Conservation (phyloP, 1,140 invertebrate species). For the Leptonema lineaticorne region DNA sequence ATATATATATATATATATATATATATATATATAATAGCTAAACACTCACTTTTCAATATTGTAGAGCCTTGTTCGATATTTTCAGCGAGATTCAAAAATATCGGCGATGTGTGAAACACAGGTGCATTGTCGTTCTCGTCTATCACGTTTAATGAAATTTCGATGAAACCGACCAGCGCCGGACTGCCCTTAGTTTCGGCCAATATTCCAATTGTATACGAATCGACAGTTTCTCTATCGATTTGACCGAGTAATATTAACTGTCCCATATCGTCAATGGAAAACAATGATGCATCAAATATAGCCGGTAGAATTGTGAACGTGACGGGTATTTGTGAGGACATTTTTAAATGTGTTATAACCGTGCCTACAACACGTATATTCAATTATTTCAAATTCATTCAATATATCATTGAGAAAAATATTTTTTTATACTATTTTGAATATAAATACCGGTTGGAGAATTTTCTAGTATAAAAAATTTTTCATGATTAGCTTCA, state of each 20-base stretch:
- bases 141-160: conserved; percentile 74
- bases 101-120: conserved; percentile 75
- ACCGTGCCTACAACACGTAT: conserved; percentile 55
- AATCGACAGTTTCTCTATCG: conserved; percentile 69
- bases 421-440: neutral
- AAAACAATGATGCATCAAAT: conserved; percentile 35
- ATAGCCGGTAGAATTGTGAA: conserved; percentile 33
- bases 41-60: conserved; percentile 69
- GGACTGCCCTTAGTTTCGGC: conserved; percentile 75
- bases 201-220: conserved; percentile 70
- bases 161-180: conserved; percentile 67
- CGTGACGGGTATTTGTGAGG: conserved; percentile 31
- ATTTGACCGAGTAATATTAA: conserved; percentile 49
- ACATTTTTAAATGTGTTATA: conserved; percentile 63
- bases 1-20: no score
- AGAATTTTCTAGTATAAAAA: conserved; percentile 74
- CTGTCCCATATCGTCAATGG: conserved; percentile 33
- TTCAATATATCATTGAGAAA: neutral
- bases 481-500: conserved; percentile 66
- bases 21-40: no score
- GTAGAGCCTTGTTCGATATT: conserved; percentile 72
- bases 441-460: conserved; percentile 48
- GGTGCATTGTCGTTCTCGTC: conserved; percentile 87
- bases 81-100: conserved; percentile 70
- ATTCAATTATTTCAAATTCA: neutral